Evolutionary conservation across 2,113 vertebrate species (phyloP), one percentile per base, ranked within the genome.

Genomic region (Myotis yumanensis): DNA sequence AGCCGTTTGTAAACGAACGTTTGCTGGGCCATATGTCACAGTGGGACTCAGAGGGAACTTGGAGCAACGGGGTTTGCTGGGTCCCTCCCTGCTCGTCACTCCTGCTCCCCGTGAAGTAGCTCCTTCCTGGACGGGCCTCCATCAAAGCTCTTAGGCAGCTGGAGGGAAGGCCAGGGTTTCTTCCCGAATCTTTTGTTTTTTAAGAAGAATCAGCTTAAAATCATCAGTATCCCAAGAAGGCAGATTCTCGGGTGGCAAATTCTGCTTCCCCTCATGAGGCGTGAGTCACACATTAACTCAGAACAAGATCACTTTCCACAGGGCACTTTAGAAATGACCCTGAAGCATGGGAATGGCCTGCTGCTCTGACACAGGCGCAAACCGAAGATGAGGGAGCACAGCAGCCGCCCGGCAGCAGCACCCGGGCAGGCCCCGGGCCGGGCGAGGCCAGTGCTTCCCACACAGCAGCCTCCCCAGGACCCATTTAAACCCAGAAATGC

Each of bases 261-360:
- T 16, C 77, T 40, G 52, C 77, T 40, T 37, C 37, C 16, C 37
- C 80, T 20, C 37, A 1, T 4, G 23, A 3, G 43, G 37, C 11
- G 0, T 0, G 16, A 80, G 75, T 57, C 18, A 3, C 4, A 0
- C 4, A 2, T 23, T 11, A 32, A 25, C 75, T 22, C 8, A 6
- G 73, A 69, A 30, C 35, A 0, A 5, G 82, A 8, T 23, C 30
- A 7, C 11, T 37, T 59, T 54, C 20, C 17, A 20, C 20, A 4
- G 16, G 25, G 14, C 3, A 37, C 52, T 89, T 32, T 25, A 16
- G 22, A 62, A 62, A 62, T 18, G 35, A 32, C 43, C 52, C 35
- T 52, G 46, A 10, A 85, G 37, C 76, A 25, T 22, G n/a, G 54
- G 37, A 17, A 11, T 7, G 32, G 35, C 7, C 43, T 3, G 46